Evolutionary conservation across 2,113 vertebrate genomes (phyloP).

Genomic region (Pontoporia blainvillei): DNA sequence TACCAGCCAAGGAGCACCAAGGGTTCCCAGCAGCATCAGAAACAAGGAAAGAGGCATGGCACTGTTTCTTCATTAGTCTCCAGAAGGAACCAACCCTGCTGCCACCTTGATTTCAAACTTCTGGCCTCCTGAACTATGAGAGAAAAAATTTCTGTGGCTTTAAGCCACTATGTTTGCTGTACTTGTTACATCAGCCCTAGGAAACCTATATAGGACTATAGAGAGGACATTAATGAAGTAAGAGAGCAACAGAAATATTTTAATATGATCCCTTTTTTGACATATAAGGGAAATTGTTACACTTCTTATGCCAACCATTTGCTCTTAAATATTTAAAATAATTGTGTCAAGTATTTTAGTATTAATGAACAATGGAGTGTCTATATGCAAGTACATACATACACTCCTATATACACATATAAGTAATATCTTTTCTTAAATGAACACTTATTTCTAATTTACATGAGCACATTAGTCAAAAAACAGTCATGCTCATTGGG

Average conservation of each 20-base stretch:
- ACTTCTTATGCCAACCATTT: neutral
- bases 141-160: neutral
- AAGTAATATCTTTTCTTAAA: neutral
- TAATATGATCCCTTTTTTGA: neutral
- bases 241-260: neutral
- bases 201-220: neutral
- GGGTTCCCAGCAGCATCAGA: neutral
- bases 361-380: neutral
- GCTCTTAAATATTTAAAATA: neutral
- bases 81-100: neutral
- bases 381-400: neutral
- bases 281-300: neutral
- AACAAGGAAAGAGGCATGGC: neutral
- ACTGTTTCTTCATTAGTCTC: neutral
- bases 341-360: neutral
- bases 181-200: neutral
- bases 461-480: neutral
- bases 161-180: neutral
- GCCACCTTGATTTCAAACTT: neutral
- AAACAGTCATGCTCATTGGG: neutral
- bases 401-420: neutral
- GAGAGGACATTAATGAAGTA: neutral
- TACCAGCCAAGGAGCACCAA: rapidly evolving
- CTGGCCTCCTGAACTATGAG: neutral
- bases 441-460: neutral